A percentile compares a stretch with the other conserved stretches of the same genome.
Conservation (phyloP, 2,888 invertebrate species). For the Callimorpha dominula region DNA sequence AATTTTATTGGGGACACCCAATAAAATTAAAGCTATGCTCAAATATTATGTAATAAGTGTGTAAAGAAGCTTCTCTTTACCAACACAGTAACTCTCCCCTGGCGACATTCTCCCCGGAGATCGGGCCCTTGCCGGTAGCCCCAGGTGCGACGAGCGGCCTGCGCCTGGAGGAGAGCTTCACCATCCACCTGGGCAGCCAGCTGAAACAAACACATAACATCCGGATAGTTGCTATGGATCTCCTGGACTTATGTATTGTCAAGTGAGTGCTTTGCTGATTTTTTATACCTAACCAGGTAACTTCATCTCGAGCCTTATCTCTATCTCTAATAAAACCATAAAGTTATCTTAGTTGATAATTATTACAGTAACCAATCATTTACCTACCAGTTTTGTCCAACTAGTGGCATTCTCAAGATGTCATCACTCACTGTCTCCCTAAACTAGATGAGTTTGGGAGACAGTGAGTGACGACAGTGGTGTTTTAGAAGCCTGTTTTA, state of each 20-base stretch:
- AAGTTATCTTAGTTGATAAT: too few relatives aligned
- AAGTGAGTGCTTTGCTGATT: constrained; percentile 39
- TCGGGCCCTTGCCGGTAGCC: constrained; percentile 28
- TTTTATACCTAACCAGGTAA: neutral
- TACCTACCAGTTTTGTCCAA: neutral
- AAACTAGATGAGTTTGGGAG: too few relatives aligned
- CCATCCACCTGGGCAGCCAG: constrained; percentile 98
- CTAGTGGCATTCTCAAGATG: neutral
- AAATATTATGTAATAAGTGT: neutral
- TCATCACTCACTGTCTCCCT: neutral
- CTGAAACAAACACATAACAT: constrained; percentile 99
- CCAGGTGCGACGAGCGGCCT: constrained; percentile 45
- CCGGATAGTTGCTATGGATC: constrained; percentile 94
- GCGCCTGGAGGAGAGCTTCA: constrained; percentile 96
- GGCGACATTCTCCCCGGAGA: constrained; percentile 60
- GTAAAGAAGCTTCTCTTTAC: neutral
- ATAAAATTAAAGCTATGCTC: too few relatives aligned
- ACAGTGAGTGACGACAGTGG: too few relatives aligned
- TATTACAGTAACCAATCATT: too few relatives aligned
- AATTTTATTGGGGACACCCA: too few relatives aligned
- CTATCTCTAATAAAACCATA: neutral
- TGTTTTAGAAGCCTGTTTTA: too few relatives aligned
- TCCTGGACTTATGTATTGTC: constrained; percentile 83
- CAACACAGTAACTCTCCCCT: constrained; percentile 74
- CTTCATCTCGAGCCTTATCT: neutral